Conservation (phyloP, 2,888 invertebrate genomes). For the Drosophila tripunctata region DNA sequence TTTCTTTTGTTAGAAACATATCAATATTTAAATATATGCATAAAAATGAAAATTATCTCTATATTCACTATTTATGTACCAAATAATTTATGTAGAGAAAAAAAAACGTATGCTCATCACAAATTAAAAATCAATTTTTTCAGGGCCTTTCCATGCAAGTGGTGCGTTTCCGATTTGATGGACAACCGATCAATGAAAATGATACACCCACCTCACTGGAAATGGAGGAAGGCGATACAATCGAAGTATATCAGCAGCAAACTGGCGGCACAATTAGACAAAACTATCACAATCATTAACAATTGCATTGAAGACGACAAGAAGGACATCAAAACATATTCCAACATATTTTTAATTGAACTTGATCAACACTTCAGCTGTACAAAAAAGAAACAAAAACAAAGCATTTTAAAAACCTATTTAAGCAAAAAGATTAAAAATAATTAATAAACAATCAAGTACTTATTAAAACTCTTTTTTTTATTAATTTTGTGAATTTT, state of each 20-base stretch:
- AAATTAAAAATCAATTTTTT: not conserved
- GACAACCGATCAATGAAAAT: conserved; percentile 95
- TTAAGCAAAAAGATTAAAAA: conserved; percentile 2
- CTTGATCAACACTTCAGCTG: conserved; percentile 3
- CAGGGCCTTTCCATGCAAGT: conserved; percentile 93
- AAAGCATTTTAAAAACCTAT: conserved; percentile 1
- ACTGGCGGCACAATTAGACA: conserved; percentile 88
- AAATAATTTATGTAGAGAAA: no score
- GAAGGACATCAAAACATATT: no score
- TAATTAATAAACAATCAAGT: not conserved
- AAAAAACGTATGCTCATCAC: not conserved
- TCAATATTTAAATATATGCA: no score
- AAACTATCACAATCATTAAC: not conserved
- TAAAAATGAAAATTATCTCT: no score
- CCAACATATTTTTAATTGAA: conserved; percentile 5
- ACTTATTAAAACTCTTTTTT: no score
- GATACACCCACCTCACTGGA: conserved; percentile 95
- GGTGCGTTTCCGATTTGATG: conserved; percentile 96
- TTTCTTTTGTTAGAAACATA: no score
- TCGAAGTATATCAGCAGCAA: conserved; percentile 98
- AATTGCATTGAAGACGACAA: conserved; percentile 1
- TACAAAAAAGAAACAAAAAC: conserved; percentile 8
- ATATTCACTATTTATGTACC: no score
- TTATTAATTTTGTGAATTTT: not conserved
- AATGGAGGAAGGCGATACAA: conserved; percentile 98